Percentiles rank a stretch among this genome's conserved stretches.
These are phyloP conservation scores for Diprion similis DNA, from an alignment of 1,140 invertebrate species.

Conservation along the genomic window DNA sequence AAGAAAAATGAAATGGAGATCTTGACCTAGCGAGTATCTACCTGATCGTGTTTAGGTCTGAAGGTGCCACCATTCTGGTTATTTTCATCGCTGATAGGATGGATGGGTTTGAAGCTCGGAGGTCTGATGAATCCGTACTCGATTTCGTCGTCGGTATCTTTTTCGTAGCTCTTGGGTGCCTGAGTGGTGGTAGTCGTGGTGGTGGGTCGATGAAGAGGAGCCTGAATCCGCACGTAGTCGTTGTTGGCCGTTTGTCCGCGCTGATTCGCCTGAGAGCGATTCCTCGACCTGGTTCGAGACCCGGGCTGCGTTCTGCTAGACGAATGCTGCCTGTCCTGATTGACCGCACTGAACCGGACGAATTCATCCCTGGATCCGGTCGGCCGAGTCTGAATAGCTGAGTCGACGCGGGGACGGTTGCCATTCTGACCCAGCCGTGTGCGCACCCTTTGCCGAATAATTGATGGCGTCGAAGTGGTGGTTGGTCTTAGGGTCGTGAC, in stretches of 20 bases:
- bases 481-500: background rate
- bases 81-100: constrained; percentile 38
- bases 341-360: constrained; percentile 56
- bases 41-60: constrained; percentile 35
- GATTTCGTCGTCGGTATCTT: constrained; percentile 34
- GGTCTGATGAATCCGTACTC: constrained; percentile 54
- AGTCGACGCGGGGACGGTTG: constrained; percentile 38
- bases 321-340: constrained; percentile 37
- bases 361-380: constrained; percentile 52
- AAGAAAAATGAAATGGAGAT: too few species aligned
- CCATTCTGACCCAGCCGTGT: constrained; percentile 39
- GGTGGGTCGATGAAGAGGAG: constrained; percentile 30
- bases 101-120: constrained; percentile 44
- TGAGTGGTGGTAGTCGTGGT: constrained; percentile 25
- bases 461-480: constrained; percentile 19
- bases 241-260: constrained; percentile 52
- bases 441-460: constrained; percentile 50
- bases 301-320: constrained; percentile 23
- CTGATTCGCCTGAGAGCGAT: constrained; percentile 34
- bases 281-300: constrained; percentile 36
- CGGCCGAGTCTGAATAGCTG: constrained; percentile 48
- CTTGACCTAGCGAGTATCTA: background rate
- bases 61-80: constrained; percentile 22
- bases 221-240: constrained; percentile 53
- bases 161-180: constrained; percentile 23